phyloP scores from a whole-genome alignment of 2,797 vertebrate species.

The Prionace glauca region DNA sequence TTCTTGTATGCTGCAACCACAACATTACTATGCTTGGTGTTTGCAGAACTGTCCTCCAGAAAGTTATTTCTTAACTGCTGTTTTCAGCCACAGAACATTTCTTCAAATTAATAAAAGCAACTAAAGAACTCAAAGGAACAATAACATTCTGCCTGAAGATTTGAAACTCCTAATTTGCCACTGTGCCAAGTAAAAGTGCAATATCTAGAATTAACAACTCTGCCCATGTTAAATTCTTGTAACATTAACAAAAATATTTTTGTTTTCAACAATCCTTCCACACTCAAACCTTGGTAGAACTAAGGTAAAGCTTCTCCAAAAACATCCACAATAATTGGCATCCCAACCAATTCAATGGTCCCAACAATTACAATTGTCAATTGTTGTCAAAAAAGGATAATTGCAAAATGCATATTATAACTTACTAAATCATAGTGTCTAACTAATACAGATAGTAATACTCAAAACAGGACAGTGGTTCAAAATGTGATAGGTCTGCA shows the following conservation, averaged over 20 bases:
- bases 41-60: neutral
- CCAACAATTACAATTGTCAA: neutral
- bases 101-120: neutral
- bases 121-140: neutral
- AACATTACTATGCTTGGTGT: neutral
- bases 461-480: neutral
- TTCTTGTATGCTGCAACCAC: neutral
- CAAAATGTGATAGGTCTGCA: neutral
- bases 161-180: neutral
- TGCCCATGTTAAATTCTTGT: neutral
- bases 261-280: neutral
- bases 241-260: slow-evolving; percentile 20
- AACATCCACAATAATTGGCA: neutral
- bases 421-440: neutral
- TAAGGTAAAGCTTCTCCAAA: neutral
- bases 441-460: neutral
- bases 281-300: neutral
- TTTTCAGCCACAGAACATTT: neutral
- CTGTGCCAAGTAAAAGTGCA: neutral
- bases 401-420: neutral
- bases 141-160: neutral
- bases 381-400: neutral
- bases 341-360: neutral
- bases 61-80: neutral
- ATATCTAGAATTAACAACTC: neutral